Evolutionary conservation across 2,888 invertebrate genomes (phyloP).

Genomic region (Argyresthia goedartella): DNA sequence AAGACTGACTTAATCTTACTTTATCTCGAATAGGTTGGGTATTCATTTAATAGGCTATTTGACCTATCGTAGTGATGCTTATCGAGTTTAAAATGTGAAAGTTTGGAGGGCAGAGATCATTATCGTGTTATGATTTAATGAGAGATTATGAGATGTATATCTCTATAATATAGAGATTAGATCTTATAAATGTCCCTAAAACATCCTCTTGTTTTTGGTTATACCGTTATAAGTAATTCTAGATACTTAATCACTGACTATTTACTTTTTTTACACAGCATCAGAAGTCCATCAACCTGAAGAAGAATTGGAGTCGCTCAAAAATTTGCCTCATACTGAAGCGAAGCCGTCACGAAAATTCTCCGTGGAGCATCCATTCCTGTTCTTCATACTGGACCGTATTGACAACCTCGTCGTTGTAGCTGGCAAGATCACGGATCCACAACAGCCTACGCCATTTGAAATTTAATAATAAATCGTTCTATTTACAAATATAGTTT

Average conservation of each 20-base stretch:
- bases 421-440: constrained; percentile 70
- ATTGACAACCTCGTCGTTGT: constrained; percentile 71
- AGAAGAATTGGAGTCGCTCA: constrained; percentile 26
- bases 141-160: no score
- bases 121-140: no score
- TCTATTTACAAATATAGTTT: background rate
- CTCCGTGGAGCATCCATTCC: constrained; percentile 72
- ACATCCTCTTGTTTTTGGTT: no score
- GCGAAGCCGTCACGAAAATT: constrained; percentile 38
- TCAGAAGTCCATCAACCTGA: background rate
- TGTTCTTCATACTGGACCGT: constrained; percentile 73
- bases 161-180: no score
- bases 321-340: constrained; percentile 38
- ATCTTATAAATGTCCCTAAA: no score
- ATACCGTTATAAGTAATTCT: no score
- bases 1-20: constrained; percentile 2
- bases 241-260: no score
- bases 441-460: constrained; percentile 36
- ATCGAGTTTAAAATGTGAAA: no score
- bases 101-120: no score
- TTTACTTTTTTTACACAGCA: constrained; percentile 7
- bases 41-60: no score
- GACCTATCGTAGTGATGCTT: no score
- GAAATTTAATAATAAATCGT: constrained; percentile 21
- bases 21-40: no score